A percentile compares a stretch with the other conserved stretches of the same genome.
phyloP scores from a whole-genome alignment of 2,113 vertebrate genomes.

The Shinisaurus crocodilurus region DNA sequence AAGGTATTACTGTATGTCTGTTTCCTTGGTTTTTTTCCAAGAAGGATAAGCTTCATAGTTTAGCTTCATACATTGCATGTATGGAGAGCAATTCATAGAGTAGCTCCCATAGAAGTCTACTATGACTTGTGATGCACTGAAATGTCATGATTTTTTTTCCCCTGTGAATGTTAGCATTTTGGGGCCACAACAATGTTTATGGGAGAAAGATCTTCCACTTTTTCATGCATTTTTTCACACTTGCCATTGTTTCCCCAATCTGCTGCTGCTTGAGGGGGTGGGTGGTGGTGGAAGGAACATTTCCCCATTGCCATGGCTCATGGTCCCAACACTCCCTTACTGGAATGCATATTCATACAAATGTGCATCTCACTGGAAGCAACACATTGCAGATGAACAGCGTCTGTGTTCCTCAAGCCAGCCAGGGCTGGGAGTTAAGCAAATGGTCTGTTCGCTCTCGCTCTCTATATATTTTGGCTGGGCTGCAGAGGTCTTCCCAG shows the following conservation, averaged over 20 bases:
- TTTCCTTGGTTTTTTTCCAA: too few species aligned
- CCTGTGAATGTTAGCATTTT: background rate
- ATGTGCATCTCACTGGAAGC: background rate
- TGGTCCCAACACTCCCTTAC: background rate
- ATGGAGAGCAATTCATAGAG: background rate
- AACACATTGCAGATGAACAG: background rate
- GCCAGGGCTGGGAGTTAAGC: background rate
- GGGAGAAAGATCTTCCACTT: background rate
- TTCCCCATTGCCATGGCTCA: background rate
- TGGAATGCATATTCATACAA: background rate
- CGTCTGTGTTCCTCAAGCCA: background rate
- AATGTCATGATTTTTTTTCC: background rate
- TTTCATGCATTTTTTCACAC: too few species aligned
- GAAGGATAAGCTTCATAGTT: too few species aligned
- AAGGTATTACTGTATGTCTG: too few species aligned
- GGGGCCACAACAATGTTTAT: background rate
- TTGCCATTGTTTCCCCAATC: too few species aligned
- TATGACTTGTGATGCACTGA: background rate
- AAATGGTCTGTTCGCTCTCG: background rate
- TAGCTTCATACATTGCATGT: background rate
- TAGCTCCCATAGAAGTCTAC: background rate
- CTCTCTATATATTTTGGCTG: background rate
- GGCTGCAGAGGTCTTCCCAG: too few species aligned
- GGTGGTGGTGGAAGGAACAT: background rate
- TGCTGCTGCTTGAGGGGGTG: background rate